Percentiles rank a stretch among this genome's conserved stretches.
phyloP scores from a whole-genome alignment of 30 jellyfish, hydroid and myxozoan species.

The Cassiopea xamachana region DNA sequence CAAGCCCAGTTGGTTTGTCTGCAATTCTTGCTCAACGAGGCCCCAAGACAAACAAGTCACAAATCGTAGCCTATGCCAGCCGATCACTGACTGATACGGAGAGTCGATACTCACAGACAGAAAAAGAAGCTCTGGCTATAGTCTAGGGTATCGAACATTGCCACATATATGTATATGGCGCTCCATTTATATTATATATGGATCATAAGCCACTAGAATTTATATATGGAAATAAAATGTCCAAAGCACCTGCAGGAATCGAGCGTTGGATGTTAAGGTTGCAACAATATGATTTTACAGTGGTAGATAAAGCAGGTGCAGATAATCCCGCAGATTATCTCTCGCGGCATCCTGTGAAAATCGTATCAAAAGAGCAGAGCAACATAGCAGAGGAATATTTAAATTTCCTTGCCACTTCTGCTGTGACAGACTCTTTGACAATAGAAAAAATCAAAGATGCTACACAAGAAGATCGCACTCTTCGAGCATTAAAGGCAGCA shows the following conservation, averaged over 20 bases:
- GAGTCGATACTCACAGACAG: slow-evolving; percentile 37
- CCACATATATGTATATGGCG: slow-evolving; percentile 35
- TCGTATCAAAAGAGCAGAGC: background rate
- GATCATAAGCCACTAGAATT: slow-evolving; percentile 41
- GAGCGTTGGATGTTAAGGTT: slow-evolving; percentile 47
- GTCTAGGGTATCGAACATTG: slow-evolving; percentile 51
- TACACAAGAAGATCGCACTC: background rate
- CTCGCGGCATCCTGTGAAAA: slow-evolving; percentile 22
- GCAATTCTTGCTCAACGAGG: slow-evolving; percentile 41
- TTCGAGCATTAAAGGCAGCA: background rate
- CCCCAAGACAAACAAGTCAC: slow-evolving; percentile 11
- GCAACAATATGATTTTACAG: slow-evolving; percentile 42
- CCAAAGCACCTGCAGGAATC: slow-evolving; percentile 46
- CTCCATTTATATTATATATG: slow-evolving; percentile 23
- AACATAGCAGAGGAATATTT: background rate
- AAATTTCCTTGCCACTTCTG: background rate
- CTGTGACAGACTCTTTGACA: background rate
- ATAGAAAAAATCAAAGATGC: background rate
- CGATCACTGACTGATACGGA: slow-evolving; percentile 32
- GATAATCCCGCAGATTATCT: slow-evolving; percentile 50
- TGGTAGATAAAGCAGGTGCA: slow-evolving; percentile 29
- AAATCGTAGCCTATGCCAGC: slow-evolving; percentile 43
- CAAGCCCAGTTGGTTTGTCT: slow-evolving; percentile 49
- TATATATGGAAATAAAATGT: slow-evolving; percentile 23
- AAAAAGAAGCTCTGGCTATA: slow-evolving; percentile 50